phyloP scores from a whole-genome alignment of 2,113 vertebrate species.

The Polypterus bichir region DNA sequence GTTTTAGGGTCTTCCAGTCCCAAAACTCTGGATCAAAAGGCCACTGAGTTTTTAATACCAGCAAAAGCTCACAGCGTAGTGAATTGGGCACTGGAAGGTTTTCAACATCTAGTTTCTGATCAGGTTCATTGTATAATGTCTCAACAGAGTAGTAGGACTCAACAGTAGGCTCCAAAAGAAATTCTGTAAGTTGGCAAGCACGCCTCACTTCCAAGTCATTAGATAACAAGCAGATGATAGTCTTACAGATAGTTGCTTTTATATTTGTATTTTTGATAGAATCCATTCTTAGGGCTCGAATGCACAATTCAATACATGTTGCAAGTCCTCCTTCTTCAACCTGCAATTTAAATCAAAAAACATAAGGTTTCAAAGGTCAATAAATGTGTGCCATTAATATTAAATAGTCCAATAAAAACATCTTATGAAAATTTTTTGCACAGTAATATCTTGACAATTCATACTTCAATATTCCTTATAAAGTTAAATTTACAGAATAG shows the following conservation, averaged over 20 bases:
- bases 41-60: slow-evolving; percentile 94
- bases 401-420: no score
- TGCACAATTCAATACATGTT: slow-evolving; percentile 82
- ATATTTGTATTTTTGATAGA: slow-evolving; percentile 68
- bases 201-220: slow-evolving; percentile 88
- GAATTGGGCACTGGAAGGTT: slow-evolving; percentile 88
- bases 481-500: no score
- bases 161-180: slow-evolving; percentile 88
- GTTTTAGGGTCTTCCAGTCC: slow-evolving; percentile 96
- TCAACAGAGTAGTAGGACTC: slow-evolving; percentile 94
- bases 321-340: slow-evolving; percentile 72
- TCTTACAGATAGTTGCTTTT: slow-evolving; percentile 91
- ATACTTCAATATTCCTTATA: no score
- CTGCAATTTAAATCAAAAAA: slow-evolving; percentile 38
- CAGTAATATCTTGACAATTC: no score
- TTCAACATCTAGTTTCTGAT: slow-evolving; percentile 90
- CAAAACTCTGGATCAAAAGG: slow-evolving; percentile 97
- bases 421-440: no score
- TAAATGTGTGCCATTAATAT: no score
- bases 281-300: slow-evolving; percentile 77
- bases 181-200: slow-evolving; percentile 92
- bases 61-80: slow-evolving; percentile 81
- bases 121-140: slow-evolving; percentile 89
- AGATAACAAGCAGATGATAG: slow-evolving; percentile 85
- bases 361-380: no score